phyloP scores from a whole-genome alignment of 2,797 vertebrate genomes.

The Siniperca obscura region DNA sequence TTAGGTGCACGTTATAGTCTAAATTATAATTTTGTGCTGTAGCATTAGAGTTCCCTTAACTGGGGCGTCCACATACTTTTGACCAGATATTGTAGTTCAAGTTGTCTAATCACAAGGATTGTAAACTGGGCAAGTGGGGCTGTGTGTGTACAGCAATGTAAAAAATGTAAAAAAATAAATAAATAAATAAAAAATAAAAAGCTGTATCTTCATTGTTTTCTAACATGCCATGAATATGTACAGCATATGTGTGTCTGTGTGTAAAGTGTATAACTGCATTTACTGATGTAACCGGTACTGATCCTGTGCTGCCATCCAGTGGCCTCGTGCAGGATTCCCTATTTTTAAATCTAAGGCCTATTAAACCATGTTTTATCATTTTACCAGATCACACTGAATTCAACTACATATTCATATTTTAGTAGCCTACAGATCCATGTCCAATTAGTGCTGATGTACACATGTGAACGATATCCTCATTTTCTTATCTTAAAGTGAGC shows the following conservation, averaged over 20 bases:
- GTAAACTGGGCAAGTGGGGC: not conserved
- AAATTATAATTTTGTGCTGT: not conserved
- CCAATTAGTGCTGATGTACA: not conserved
- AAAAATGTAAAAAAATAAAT: not conserved
- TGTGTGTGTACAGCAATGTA: not conserved
- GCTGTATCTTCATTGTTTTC: not conserved
- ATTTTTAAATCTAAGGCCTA: not conserved
- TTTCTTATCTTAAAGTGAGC: not conserved
- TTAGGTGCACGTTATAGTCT: not conserved
- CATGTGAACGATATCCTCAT: not conserved
- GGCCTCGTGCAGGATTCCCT: conserved; percentile 1
- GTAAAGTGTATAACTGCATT: not conserved
- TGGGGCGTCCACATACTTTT: not conserved
- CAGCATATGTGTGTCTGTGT: not conserved
- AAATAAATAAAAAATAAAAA: not conserved
- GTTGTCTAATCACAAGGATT: not conserved
- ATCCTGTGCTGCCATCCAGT: conserved; percentile 63
- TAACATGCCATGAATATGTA: not conserved
- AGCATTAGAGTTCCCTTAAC: not conserved
- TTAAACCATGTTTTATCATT: not conserved
- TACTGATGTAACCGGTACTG: not conserved
- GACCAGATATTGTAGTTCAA: not conserved
- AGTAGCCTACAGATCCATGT: not conserved
- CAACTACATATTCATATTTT: not conserved
- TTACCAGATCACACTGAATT: not conserved